phyloP scores from a whole-genome alignment of 2,888 invertebrate species.

The Drepanosiphum platanoidis region DNA sequence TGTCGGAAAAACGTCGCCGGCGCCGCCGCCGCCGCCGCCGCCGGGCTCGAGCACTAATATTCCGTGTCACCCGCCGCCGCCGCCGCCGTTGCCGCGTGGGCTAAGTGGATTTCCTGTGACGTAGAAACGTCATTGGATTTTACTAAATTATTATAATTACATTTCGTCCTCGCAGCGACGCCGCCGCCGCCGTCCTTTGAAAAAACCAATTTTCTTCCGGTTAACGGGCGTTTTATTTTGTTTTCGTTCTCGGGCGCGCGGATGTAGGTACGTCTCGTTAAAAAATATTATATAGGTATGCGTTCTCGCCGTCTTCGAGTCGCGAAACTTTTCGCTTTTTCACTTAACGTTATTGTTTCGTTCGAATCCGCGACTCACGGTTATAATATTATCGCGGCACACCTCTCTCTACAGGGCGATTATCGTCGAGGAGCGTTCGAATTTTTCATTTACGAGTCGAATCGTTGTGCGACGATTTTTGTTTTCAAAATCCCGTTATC shows the following conservation, averaged over 20 bases:
- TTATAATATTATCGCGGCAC: no score
- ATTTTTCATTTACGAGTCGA: no score
- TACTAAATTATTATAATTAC: constrained; percentile 33
- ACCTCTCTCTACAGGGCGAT: no score
- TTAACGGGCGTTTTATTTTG: constrained; percentile 33
- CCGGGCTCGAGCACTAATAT: background rate
- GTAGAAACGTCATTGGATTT: constrained; percentile 41
- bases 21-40: background rate
- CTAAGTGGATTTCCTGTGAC: constrained; percentile 29
- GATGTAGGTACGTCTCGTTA: no score
- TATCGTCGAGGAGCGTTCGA: no score
- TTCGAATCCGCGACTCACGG: background rate
- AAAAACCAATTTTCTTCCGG: constrained; percentile 48
- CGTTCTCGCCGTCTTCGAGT: background rate
- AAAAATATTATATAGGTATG: background rate
- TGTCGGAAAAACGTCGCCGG: background rate
- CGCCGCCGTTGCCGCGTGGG: background rate
- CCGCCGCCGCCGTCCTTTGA: background rate
- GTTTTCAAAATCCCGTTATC: no score
- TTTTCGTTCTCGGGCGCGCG: background rate
- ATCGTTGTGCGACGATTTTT: no score
- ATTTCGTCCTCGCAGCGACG: constrained; percentile 6
- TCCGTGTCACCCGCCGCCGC: constrained; percentile 3
- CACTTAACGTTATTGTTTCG: background rate
- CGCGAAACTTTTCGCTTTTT: constrained; percentile 33